Base-by-base conservation (phyloP, 2,888 invertebrate genomes). In the Tetragnatha montana region DNA sequence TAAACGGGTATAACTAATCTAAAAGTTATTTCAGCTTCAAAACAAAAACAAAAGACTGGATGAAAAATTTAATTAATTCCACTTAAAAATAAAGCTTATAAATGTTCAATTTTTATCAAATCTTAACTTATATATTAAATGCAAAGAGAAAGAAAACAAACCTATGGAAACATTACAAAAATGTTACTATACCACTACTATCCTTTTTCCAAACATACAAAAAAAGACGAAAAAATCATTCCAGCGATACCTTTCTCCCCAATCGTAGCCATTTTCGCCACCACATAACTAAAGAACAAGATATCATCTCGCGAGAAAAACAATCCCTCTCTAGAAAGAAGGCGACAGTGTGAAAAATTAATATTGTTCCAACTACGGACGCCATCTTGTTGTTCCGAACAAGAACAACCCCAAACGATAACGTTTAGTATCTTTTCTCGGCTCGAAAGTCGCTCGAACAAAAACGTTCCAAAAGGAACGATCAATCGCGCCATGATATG, bases 401-500 rank as follows among this genome's bases (percentile, higher is more conserved):
- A 60, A 17, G 60, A 60, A 17, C 12, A 8, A 10, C 14, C 4
- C 4, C 14, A 60, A 60, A 60, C 10, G 17, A 60, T 12, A 60
- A 10, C 60, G 17, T 17, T 60, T 60, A 17, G 60, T 60, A 60
- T 60, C 60, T 60, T 17, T 60, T 60, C 60, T 60, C 60, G 60
- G 35, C 35, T 12, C 7, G 17, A 17, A 60, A 60, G 60, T 60
- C 60, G 60, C 60, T 60, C 8, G 12, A 35, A 60, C 60, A 60
- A 60, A 60, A 60, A 60, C 60, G 60, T 60, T 60, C 7, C n/a
- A n/a, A n/a, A n/a, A n/a, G n/a, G 14, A 6, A 35, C 69, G 35
- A 80, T 80, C 80, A 80, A 80, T 80, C 60, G 8, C 68, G 21
- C 35, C 68, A 22, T 47, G 80, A 35, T 14, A 80, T 80, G 80